Conservation (phyloP, 2,888 invertebrate genomes). For the Leptogaster cylindrica region DNA sequence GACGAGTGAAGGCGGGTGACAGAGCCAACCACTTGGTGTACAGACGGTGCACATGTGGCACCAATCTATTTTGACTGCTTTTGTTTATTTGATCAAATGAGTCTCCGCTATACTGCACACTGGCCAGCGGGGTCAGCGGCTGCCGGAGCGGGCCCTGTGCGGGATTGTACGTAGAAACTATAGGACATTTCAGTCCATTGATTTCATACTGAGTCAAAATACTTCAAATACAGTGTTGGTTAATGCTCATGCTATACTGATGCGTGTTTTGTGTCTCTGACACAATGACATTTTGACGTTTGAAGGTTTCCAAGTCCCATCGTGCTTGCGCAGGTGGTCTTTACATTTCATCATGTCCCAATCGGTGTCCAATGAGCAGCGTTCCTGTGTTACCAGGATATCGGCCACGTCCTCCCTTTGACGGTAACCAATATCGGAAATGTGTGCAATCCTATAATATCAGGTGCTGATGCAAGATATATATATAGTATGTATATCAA, state of each 20-base stretch:
- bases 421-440: no score
- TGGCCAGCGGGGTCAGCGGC: no score
- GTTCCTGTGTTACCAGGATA: no score
- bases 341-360: neutral
- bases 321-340: neutral
- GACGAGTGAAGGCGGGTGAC: neutral
- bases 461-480: no score
- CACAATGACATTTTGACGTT: neutral
- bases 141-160: no score
- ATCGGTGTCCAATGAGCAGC: no score
- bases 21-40: neutral
- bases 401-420: no score
- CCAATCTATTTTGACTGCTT: slow-evolving; percentile 37
- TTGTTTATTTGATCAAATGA: slow-evolving; percentile 36
- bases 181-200: neutral
- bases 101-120: neutral
- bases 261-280: neutral
- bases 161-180: neutral
- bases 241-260: neutral
- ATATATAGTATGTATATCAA: no score
- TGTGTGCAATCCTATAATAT: no score
- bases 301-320: neutral
- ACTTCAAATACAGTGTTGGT: neutral
- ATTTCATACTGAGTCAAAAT: slow-evolving; percentile 1
- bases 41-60: slow-evolving; percentile 29